Base-by-base conservation (phyloP, 2,113 vertebrate genomes). In the Aspidoscelis tigris region DNA sequence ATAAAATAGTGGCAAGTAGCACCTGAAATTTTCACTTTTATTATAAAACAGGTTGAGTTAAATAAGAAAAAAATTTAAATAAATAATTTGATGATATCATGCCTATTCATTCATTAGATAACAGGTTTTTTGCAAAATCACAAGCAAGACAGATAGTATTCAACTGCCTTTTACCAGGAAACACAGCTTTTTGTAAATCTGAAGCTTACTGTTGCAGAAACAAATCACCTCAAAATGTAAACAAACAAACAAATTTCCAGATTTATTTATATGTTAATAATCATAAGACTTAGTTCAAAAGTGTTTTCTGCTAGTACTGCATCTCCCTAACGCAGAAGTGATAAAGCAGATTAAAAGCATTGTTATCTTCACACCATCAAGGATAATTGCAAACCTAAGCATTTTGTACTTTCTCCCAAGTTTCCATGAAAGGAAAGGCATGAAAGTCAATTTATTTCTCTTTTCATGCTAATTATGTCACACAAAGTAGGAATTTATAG, bases 21-120 rank as follows among this genome's bases (percentile, higher is more conserved):
- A 53, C 33, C 78, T 33, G 26, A 61, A 78, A 84, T 71, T 64
- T 47, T 26, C 64, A 20, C 18, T 79, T 61, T 44, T n/a, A 44
- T 41, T 44, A 26, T 78, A 73, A 65, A 84, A 44, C 3, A 58
- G 66, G 39, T 53, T 64, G 53, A 33, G 16, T 71, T 76, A 55
- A 76, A 47, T 26, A 72, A 66, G 44, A 66, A 83, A 84, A 83
- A n/a, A 5, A 41, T 69, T 69, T 83, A 66, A 44, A 83, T 87
- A 87, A 90, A 87, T 88, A 90, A 88, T 76, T 53, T 21, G 1
- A 0, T 69, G 3, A 44, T 76, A 87, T 76, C 78, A 78, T 88
- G 10, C 4, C 2, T 71, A 16, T 20, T 83, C 88, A 55, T 50
- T 72, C 55, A 64, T 53, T 33, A 22, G 0, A 11, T 55, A 82